These are phyloP conservation scores for Drosophila koepferae DNA, from an alignment of 2,888 invertebrate genomes.

Conservation along the genomic window DNA sequence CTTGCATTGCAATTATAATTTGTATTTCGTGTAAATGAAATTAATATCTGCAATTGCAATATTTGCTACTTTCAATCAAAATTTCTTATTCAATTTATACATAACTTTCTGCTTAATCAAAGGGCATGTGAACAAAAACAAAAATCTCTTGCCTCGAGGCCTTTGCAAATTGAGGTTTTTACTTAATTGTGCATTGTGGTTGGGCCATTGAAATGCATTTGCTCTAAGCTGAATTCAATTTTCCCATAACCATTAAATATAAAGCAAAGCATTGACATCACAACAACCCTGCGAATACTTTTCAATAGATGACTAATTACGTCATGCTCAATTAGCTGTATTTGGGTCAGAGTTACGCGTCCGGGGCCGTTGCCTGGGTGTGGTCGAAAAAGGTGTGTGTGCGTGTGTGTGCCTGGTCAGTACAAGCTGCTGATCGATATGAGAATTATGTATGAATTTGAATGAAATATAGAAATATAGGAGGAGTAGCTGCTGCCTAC, in stretches of 20 bases:
- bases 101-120: not conserved
- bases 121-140: constrained; percentile 9
- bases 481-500: constrained; percentile 33
- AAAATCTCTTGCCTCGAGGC: constrained; percentile 12
- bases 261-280: constrained; percentile 26
- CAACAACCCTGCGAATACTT: constrained; percentile 43
- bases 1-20: constrained; percentile 10
- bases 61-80: not conserved
- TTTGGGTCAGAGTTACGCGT: constrained; percentile 61
- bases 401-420: constrained; percentile 14
- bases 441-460: constrained; percentile 39
- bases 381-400: constrained; percentile 38
- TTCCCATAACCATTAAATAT: constrained; percentile 60
- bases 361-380: constrained; percentile 49
- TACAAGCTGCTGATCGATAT: constrained; percentile 48
- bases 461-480: constrained; percentile 41
- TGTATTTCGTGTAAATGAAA: not conserved
- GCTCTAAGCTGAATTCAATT: constrained; percentile 26
- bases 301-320: constrained; percentile 73
- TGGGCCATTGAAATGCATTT: constrained; percentile 50
- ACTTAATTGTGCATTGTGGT: constrained; percentile 35
- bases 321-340: constrained; percentile 76
- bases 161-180: constrained; percentile 41
- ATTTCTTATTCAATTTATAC: not conserved
- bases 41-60: not conserved